A percentile compares a stretch with the other conserved stretches of the same genome.
Conservation (phyloP, 2,888 invertebrate genomes). For the Chironomus riparius region DNA sequence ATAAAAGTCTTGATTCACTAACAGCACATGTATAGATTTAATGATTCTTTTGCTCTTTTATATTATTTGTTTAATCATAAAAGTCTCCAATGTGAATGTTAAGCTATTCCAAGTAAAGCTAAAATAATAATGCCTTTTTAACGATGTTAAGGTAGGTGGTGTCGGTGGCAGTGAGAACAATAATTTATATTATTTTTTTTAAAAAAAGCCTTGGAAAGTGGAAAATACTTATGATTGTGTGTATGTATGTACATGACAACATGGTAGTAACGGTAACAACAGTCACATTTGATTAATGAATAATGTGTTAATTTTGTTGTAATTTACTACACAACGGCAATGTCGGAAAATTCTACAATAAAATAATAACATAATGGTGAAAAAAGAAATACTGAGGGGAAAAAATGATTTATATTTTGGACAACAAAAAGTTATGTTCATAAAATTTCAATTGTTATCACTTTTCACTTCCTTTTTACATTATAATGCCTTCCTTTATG, state of each 20-base stretch:
- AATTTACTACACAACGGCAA: not conserved
- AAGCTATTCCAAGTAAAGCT: no score
- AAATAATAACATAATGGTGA: not conserved
- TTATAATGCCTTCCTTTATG: not conserved
- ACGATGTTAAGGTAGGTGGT: not conserved
- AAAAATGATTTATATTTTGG: constrained; percentile 2
- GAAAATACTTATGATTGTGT: not conserved
- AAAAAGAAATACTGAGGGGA: not conserved
- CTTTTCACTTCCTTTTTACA: not conserved
- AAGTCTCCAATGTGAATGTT: no score
- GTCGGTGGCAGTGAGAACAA: not conserved
- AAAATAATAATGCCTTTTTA: not conserved
- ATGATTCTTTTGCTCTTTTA: no score
- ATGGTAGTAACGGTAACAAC: not conserved
- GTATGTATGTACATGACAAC: not conserved
- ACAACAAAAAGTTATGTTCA: not conserved
- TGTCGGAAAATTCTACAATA: not conserved
- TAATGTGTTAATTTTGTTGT: constrained; percentile 10
- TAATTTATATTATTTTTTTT: not conserved
- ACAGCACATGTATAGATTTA: no score
- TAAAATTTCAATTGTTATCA: constrained; percentile 12
- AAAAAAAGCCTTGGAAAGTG: not conserved
- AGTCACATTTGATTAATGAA: constrained; percentile 5
- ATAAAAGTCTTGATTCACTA: no score
- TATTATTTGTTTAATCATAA: no score